Percentiles rank a stretch among this genome's conserved stretches.
Conservation (phyloP, 2,888 invertebrate genomes). For the Ptychoptera contaminata region DNA sequence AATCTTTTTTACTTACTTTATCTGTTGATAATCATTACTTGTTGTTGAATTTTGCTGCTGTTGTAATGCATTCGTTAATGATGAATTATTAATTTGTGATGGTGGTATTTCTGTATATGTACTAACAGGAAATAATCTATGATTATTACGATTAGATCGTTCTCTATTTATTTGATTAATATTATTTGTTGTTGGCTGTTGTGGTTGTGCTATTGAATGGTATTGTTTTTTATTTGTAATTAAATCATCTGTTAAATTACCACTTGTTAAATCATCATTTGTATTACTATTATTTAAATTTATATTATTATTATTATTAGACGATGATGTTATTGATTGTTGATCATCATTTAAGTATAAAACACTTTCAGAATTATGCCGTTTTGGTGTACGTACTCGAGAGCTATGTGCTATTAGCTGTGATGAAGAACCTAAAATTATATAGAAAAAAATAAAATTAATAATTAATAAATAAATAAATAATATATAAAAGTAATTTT, state of each 20-base stretch:
- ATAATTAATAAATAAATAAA: too few species aligned
- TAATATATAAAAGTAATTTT: too few species aligned
- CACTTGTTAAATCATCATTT: not conserved
- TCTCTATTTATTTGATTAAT: not conserved
- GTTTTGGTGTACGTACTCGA: conserved; percentile 57
- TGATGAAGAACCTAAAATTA: conserved; percentile 30
- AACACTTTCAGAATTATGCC: conserved; percentile 63
- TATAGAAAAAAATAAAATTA: too few species aligned
- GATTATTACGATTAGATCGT: conserved; percentile 29
- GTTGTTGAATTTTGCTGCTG: conserved; percentile 17
- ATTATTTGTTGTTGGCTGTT: not conserved
- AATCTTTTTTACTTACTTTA: conserved; percentile 13
- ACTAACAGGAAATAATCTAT: conserved; percentile 49
- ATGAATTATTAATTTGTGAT: conserved; percentile 16
- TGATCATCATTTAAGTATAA: conserved; percentile 43
- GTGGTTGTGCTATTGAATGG: conserved; percentile 5
- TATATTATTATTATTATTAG: conserved; percentile 26
- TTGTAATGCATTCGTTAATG: conserved; percentile 21
- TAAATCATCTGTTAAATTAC: conserved; percentile 8
- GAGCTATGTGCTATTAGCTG: conserved; percentile 63
- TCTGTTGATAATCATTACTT: conserved; percentile 8
- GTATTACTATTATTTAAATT: conserved; percentile 13
- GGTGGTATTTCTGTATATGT: conserved; percentile 42
- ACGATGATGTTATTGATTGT: conserved; percentile 13
- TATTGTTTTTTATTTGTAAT: too few species aligned